Evolutionary conservation across 2,113 vertebrate genomes (phyloP).

Genomic region (Corvus moneduloides): DNA sequence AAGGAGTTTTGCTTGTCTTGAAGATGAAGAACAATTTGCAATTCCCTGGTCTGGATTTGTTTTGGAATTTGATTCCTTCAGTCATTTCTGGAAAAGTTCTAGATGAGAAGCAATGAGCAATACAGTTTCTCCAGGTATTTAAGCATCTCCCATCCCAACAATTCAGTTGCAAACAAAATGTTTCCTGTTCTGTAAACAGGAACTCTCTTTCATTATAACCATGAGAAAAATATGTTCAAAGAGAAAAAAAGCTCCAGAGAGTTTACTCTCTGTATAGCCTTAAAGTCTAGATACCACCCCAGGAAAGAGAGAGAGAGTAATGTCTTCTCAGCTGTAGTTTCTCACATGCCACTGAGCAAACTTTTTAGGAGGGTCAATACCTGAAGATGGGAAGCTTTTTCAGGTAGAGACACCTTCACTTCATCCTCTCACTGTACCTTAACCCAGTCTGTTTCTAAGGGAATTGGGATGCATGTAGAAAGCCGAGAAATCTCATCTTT

Average conservation of each 20-base stretch:
- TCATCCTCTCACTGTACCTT: background rate
- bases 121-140: background rate
- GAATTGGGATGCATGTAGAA: background rate
- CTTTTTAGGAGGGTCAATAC: background rate
- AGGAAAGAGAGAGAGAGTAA: background rate
- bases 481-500: background rate
- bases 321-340: background rate
- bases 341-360: background rate
- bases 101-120: background rate
- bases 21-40: background rate
- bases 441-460: background rate
- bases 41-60: background rate
- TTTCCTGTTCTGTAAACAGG: background rate
- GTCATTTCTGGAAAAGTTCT: background rate
- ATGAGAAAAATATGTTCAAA: background rate
- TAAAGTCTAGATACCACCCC: background rate
- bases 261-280: background rate
- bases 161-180: background rate
- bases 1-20: background rate
- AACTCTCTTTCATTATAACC: background rate
- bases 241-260: background rate
- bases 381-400: background rate
- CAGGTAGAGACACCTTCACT: background rate
- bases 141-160: background rate
- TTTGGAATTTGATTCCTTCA: background rate